Base-by-base conservation (phyloP, 1,140 invertebrate species). In the Eulimnadia texana region DNA sequence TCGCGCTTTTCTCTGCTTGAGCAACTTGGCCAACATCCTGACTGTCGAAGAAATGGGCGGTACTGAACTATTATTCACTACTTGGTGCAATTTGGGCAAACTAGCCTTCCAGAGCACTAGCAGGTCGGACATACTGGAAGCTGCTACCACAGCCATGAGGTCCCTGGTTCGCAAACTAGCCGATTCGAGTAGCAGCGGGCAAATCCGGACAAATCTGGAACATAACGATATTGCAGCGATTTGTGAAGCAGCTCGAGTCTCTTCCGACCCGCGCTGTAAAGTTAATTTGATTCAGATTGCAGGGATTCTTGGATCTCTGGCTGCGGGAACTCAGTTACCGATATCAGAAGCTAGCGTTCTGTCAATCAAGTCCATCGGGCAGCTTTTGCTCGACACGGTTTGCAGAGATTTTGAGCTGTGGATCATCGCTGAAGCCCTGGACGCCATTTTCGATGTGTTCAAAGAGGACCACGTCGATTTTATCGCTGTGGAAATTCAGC, bases 381-480 rank as follows among this genome's bases (percentile, higher is more conserved):
- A 74, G 11, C 79, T 79, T 66, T 72, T 82, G 66, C 61, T 82
- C 23, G 74, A 80, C 2, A 70, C 75, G 68, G 73, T 75, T 67
- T 71, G 72, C 61, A 73, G 74, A 54, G 80, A 79, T 63, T 54
- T 60, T 10, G 79, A 83, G 64, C 76, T 84, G 2, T 84, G 83
- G 81, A 77, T 86, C 0, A 72, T 82, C 13, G 83, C 85, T 24
- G 86, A 89, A 72, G 78, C 82, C 19, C 69, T 88, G 16, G 86
- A 88, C 69, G 79, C 81, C 13, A 67, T 88, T 54, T 83, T 88
- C 72, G 86, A 89, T 70, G 77, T 88, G 49, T 88, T 84, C 72
- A 78, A 82, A 1, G 84, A 87, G 70, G 86, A 89, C 69, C 79
- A 84, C 50, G 81, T 82, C 53, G 81, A 88, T 70, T 63, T 68